Evolutionary conservation across 2,113 vertebrate genomes (phyloP).

Genomic region (Gobiocypris rarus): DNA sequence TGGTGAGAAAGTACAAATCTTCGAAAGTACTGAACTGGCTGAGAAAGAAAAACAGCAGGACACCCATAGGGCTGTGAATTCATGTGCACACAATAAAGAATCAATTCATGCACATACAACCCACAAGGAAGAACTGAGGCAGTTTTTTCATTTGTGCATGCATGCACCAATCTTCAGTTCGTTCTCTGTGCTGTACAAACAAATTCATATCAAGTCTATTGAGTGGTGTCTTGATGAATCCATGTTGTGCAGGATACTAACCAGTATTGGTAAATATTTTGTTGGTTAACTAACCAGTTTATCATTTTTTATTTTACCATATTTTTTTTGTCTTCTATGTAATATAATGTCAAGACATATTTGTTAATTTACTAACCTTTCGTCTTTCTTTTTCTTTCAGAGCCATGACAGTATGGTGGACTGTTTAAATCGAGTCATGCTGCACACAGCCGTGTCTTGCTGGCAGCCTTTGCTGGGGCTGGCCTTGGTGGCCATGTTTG

Average conservation of each 20-base stretch:
- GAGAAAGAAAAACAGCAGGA: conserved; percentile 37
- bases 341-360: not conserved
- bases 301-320: not conserved
- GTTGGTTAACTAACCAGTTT: not conserved
- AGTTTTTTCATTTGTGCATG: conserved; percentile 12
- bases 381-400: conserved; percentile 67
- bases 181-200: not conserved
- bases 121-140: conserved; percentile 32
- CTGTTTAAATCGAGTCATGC: conserved; percentile 93
- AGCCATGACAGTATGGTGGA: conserved; percentile 88
- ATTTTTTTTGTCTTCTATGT: not conserved
- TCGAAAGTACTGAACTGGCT: not conserved
- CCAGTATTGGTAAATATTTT: not conserved
- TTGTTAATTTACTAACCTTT: not conserved
- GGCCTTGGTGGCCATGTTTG: conserved; percentile 87
- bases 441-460: conserved; percentile 88
- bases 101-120: conserved; percentile 30
- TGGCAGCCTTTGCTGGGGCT: conserved; percentile 95
- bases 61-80: conserved; percentile 39
- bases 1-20: conserved; percentile 17
- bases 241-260: not conserved
- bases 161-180: not conserved
- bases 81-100: conserved; percentile 41
- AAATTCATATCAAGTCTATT: not conserved
- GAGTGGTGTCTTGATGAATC: not conserved